These are phyloP conservation scores for Chaetodon trifasciatus DNA, from an alignment of 2,797 vertebrate species.

Conservation along the genomic window DNA sequence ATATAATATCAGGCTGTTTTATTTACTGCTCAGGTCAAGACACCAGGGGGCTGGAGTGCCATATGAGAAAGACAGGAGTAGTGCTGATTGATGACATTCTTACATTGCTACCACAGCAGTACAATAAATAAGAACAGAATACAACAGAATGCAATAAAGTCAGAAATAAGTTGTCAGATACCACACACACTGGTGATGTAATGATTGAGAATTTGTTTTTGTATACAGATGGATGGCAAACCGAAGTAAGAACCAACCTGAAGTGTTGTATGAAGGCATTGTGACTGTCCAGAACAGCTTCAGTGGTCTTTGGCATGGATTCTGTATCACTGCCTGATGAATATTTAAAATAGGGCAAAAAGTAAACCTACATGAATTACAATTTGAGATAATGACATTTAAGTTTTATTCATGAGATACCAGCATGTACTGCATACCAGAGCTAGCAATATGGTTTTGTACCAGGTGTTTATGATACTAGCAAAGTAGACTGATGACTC, in stretches of 20 bases:
- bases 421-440: neutral
- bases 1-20: neutral
- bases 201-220: neutral
- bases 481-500: neutral
- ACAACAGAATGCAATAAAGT: too few species aligned
- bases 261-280: neutral
- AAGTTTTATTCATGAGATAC: neutral
- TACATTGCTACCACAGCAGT: neutral
- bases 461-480: neutral
- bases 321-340: neutral
- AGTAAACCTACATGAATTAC: neutral
- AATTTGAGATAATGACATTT: neutral
- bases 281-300: neutral
- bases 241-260: neutral
- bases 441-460: neutral
- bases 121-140: neutral
- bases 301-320: neutral
- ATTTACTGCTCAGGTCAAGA: conserved; percentile 1
- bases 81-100: neutral
- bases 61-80: neutral
- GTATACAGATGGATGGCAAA: neutral
- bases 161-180: neutral
- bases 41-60: neutral
- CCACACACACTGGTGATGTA: neutral
- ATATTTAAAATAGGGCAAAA: neutral